Conservation (phyloP, 2,797 vertebrate genomes). For the Sebastes melanostomus region DNA sequence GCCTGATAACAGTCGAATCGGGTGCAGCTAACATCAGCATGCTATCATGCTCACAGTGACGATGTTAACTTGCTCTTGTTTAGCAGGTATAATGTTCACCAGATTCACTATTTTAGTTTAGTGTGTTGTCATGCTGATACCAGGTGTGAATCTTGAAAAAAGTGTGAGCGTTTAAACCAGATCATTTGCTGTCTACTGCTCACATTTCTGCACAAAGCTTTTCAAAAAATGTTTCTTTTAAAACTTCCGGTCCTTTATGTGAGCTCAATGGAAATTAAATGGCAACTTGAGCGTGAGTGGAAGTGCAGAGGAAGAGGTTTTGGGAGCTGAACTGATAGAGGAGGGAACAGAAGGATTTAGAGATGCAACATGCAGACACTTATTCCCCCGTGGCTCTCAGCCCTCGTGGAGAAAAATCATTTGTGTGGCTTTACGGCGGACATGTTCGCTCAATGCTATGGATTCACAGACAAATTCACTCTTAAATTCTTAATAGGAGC, state of each 20-base stretch:
- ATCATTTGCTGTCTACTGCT: background rate
- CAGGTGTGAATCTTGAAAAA: background rate
- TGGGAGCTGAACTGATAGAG: slow-evolving; percentile 3
- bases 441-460: slow-evolving; percentile 62
- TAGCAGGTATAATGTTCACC: background rate
- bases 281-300: background rate
- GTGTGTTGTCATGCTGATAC: background rate
- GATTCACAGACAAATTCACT: slow-evolving; percentile 53
- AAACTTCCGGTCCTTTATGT: background rate
- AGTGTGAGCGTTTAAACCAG: background rate
- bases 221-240: background rate
- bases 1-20: no score
- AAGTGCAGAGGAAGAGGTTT: background rate
- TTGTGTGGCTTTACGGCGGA: slow-evolving; percentile 41
- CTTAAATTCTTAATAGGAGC: slow-evolving; percentile 52
- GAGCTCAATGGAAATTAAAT: background rate
- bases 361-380: slow-evolving; percentile 30
- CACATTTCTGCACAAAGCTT: background rate
- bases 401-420: slow-evolving; percentile 49
- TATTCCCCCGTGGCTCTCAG: slow-evolving; percentile 39
- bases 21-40: background rate
- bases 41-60: background rate
- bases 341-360: slow-evolving; percentile 18
- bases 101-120: background rate
- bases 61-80: background rate